Evolutionary conservation across 2,113 vertebrate genomes (phyloP).

Genomic region (Ceyx melanurus): DNA sequence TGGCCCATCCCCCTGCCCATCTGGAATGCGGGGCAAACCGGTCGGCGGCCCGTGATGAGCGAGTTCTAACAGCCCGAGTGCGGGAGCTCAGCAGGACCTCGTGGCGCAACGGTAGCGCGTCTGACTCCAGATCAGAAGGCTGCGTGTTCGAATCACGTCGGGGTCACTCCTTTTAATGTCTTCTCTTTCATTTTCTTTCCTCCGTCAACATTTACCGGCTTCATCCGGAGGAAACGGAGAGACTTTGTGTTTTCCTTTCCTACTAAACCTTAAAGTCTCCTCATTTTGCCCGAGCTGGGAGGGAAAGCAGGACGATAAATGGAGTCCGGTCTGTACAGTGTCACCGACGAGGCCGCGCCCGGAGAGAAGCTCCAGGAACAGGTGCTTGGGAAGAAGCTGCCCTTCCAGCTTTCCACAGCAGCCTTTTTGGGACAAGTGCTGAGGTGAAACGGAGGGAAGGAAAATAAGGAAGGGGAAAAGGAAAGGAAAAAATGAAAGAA

Average conservation of each 20-base stretch:
- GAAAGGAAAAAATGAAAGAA: no score
- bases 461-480: no score
- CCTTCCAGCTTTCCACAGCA: no score
- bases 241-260: accelerated
- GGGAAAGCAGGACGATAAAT: background rate
- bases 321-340: no score
- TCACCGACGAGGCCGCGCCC: no score
- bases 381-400: no score
- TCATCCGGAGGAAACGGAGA: accelerated
- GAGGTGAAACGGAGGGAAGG: no score
- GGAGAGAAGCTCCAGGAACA: background rate
- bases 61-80: background rate
- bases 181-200: accelerated
- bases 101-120: constrained; percentile 80
- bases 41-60: accelerated
- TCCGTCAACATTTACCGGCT: accelerated
- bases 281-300: no score
- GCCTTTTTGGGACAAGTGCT: background rate
- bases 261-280: accelerated
- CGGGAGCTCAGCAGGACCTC: background rate
- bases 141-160: constrained; percentile 82
- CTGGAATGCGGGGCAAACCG: accelerated
- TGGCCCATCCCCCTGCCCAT: accelerated
- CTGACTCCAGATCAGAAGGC: constrained; percentile 82
- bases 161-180: constrained; percentile 24